Percentiles rank a stretch among this genome's conserved stretches.
Conservation (phyloP, 2,888 invertebrate species). For the Callimorpha dominula region DNA sequence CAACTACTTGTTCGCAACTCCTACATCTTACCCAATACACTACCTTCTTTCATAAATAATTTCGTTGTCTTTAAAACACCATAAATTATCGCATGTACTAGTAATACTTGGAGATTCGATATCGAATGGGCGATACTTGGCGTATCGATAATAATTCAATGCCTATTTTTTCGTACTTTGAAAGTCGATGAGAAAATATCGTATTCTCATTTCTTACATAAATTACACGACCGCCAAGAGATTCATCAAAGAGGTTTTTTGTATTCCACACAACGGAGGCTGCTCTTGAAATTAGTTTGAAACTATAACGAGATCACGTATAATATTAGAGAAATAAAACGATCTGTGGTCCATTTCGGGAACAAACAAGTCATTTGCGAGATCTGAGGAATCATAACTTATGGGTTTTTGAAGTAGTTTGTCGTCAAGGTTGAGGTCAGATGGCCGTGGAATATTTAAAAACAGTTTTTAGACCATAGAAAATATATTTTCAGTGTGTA, state of each 20-base stretch:
- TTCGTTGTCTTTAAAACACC: too few species aligned
- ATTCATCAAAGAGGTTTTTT: slow-evolving; percentile 45
- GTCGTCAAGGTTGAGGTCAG: not conserved
- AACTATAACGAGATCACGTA: slow-evolving; percentile 65
- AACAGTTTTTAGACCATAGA: not conserved
- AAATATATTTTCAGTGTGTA: too few species aligned
- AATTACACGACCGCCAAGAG: slow-evolving; percentile 11
- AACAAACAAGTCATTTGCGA: slow-evolving; percentile 15
- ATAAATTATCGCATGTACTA: too few species aligned
- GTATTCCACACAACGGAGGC: slow-evolving; percentile 44
- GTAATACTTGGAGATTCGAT: too few species aligned
- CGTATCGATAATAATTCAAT: too few species aligned
- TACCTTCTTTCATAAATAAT: too few species aligned
- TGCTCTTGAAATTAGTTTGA: slow-evolving; percentile 54
- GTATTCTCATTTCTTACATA: slow-evolving; percentile 5
- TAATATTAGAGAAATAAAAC: slow-evolving; percentile 61
- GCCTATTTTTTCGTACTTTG: not conserved
- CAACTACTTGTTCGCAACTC: too few species aligned
- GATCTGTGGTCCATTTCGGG: slow-evolving; percentile 14
- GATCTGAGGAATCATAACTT: not conserved
- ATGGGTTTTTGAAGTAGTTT: not conserved
- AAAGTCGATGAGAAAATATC: not conserved
- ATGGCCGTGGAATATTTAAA: not conserved
- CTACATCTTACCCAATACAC: too few species aligned
- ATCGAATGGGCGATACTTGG: too few species aligned